phyloP scores from a whole-genome alignment of 2,113 vertebrate species.

The Caranx ignobilis region DNA sequence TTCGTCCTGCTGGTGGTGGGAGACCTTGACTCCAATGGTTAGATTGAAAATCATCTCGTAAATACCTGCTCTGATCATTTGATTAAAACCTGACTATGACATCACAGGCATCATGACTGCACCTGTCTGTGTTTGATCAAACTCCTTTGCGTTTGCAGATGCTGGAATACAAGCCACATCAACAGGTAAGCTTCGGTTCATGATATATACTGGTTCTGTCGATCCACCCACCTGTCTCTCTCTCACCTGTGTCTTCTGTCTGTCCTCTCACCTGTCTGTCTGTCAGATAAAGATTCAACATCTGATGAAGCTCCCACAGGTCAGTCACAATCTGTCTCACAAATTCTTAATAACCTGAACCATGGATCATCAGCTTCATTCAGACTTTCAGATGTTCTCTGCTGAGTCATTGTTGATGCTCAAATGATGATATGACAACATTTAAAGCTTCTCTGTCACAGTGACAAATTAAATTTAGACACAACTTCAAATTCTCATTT shows the following conservation, averaged over 20 bases:
- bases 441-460: too few relatives aligned
- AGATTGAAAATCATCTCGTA: conserved; percentile 3
- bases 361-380: too few relatives aligned
- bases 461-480: too few relatives aligned
- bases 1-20: conserved; percentile 72
- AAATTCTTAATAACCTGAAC: neutral
- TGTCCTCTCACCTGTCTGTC: neutral
- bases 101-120: neutral
- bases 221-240: neutral
- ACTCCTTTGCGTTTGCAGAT: conserved; percentile 62
- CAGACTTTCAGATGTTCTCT: too few relatives aligned
- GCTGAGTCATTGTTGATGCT: too few relatives aligned
- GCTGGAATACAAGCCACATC: conserved; percentile 68
- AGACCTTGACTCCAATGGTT: conserved; percentile 70
- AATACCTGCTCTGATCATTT: neutral
- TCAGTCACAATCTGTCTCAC: conserved; percentile 44
- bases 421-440: neutral
- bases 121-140: neutral
- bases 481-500: too few relatives aligned
- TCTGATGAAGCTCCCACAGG: conserved; percentile 84
- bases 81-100: neutral
- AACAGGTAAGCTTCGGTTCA: conserved; percentile 69
- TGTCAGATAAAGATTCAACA: conserved; percentile 79
- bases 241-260: neutral
- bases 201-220: neutral